Conservation (phyloP, 64 coral and sea anemone genomes). For the Trachythela sp. region DNA sequence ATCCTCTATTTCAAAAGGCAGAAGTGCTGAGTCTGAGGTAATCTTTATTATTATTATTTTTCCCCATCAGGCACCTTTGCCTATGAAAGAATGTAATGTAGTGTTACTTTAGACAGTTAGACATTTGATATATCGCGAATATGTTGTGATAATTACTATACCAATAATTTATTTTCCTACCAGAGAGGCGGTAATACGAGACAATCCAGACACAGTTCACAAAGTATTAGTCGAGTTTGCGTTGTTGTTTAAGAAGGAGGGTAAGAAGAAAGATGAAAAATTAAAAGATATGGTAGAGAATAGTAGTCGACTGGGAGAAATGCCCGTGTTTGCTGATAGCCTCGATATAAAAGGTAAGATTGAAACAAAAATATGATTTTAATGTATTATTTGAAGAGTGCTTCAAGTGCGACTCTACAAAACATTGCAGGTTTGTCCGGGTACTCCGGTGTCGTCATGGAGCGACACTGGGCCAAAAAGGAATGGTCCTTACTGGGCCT, state of each 20-base stretch:
- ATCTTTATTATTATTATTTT: not conserved
- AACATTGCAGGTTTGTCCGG: too few species aligned
- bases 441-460: too few species aligned
- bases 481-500: too few species aligned
- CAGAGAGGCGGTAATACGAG: conserved; percentile 34
- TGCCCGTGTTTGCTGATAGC: conserved; percentile 39
- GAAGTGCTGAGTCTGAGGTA: conserved; percentile 55
- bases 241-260: conserved; percentile 27
- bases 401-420: too few species aligned
- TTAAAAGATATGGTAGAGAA: conserved; percentile 26
- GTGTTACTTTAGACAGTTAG: too few species aligned
- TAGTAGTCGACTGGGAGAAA: conserved; percentile 38
- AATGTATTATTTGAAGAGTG: too few species aligned
- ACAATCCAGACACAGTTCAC: conserved; percentile 35
- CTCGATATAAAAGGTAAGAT: not conserved
- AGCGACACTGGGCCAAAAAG: too few species aligned
- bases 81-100: not conserved
- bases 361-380: too few species aligned
- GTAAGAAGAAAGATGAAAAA: conserved; percentile 15
- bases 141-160: not conserved
- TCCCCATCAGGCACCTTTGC: not conserved
- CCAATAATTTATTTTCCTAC: not conserved
- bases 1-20: conserved; percentile 33
- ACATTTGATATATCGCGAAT: too few species aligned
- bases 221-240: conserved; percentile 52